Percentiles rank a stretch among this genome's conserved stretches.
phyloP scores from a whole-genome alignment of 2,113 vertebrate species.

The Callipepla californica region DNA sequence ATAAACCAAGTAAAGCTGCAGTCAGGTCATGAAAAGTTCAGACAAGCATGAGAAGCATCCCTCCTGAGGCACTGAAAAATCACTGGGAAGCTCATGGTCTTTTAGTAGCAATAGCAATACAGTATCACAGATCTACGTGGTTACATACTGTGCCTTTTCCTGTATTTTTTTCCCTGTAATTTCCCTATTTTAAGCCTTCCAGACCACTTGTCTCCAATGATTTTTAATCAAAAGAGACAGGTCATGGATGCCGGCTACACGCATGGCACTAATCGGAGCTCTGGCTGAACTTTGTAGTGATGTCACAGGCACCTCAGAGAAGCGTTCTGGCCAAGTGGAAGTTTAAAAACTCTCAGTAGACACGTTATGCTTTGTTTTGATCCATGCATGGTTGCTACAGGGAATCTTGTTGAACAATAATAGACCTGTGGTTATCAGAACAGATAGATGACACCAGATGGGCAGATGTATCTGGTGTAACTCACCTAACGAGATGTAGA shows the following conservation, averaged over 20 bases:
- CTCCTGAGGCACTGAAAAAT: background rate
- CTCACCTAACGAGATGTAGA: background rate
- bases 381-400: fast-evolving
- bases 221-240: background rate
- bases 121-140: background rate
- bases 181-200: background rate
- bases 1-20: background rate
- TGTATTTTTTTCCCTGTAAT: background rate
- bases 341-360: background rate
- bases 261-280: background rate
- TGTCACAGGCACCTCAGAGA: background rate
- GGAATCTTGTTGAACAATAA: background rate
- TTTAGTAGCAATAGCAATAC: background rate
- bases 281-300: background rate
- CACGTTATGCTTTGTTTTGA: background rate
- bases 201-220: background rate
- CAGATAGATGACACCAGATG: background rate
- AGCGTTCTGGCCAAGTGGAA: background rate
- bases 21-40: background rate
- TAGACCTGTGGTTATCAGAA: background rate
- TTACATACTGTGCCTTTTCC: background rate
- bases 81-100: background rate
- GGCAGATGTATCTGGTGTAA: background rate
- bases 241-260: background rate
- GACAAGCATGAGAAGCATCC: background rate